Evolutionary conservation across 53 echinoderm and acorn worm species (phyloP).

Genomic region (Zoroaster sp.): DNA sequence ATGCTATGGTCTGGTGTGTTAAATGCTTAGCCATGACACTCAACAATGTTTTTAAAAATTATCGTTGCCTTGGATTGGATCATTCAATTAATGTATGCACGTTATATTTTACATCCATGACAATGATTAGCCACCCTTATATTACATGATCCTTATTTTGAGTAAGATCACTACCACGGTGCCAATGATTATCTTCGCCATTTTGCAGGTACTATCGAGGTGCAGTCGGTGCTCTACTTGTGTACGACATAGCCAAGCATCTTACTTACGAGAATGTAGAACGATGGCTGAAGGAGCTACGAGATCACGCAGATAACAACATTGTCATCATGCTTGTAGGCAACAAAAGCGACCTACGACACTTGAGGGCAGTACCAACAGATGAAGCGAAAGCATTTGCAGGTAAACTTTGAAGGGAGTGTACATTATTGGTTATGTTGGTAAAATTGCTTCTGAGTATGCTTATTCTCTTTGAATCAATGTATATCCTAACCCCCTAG

Average conservation of each 20-base stretch:
- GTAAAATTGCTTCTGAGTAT: too few species aligned
- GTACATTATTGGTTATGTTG: too few species aligned
- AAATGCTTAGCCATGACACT: too few species aligned
- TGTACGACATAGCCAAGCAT: conserved; percentile 98
- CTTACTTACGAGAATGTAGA: conserved; percentile 99
- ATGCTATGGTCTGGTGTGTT: too few species aligned
- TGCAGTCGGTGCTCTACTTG: conserved; percentile 95
- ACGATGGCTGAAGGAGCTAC: conserved; percentile 90
- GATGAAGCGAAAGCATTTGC: conserved; percentile 99
- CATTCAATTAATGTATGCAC: too few species aligned
- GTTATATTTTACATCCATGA: too few species aligned
- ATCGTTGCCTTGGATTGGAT: too few species aligned
- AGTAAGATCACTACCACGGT: neutral
- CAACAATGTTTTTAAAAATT: too few species aligned
- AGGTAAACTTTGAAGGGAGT: conserved; percentile 64
- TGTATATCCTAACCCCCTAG: too few species aligned
- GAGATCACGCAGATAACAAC: conserved; percentile 99
- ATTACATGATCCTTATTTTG: too few species aligned
- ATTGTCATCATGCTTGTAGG: conserved; percentile 99
- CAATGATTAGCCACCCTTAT: too few species aligned
- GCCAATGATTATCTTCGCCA: neutral
- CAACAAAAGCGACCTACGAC: conserved; percentile 96
- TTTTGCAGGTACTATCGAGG: conserved; percentile 92
- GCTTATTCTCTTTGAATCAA: too few species aligned
- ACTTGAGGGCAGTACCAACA: conserved; percentile 99